Base-by-base conservation (phyloP, 2,888 invertebrate genomes). In the Zele albiditarsus region DNA sequence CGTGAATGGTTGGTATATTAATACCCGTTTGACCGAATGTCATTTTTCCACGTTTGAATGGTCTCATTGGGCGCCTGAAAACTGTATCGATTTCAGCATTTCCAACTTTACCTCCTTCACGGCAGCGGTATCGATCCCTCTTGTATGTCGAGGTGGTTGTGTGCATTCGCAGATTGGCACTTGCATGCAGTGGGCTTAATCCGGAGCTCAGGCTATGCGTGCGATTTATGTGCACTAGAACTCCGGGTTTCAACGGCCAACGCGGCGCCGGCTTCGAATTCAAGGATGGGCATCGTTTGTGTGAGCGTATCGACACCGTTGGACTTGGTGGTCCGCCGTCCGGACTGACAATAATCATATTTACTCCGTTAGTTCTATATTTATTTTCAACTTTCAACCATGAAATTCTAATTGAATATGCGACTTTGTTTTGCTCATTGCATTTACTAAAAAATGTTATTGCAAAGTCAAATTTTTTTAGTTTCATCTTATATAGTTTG, bases 241-340 rank as follows among this genome's bases (percentile, higher is more conserved):
- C 96, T 71, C 97, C 97, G 2, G 97, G 96, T 85, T 95, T 94
- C 77, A 96, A 90, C 10, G 97, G 97, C 97, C 97, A 97, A 87
- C 95, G 94, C 81, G 91, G 93, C 3, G 92, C 92, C 27, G 93
- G 92, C 28, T 88, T 86, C 60, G 86, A 86, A 60, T 82, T 80
- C 68, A 76, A 67, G 66, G 77, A 78, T 80, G 77, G 80, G 69
- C 81, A 77, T 27, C 68, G 76, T 69, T 77, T 76, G 23, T 73
- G 79, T 60, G 87, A 88, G 77, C 83, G 85, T 62, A 87, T 86
- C 65, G 88, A 88, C 62, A 83, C 86, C 71, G 87, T 84, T 20
- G 87, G 88, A 80, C 87, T 86, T 69, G 88, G 87, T 27, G 88
- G 87, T 76, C 87, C 89, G 78, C 91, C 91, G 81, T 91, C 91